A percentile compares a stretch with the other conserved stretches of the same genome.
Evolutionary conservation across 53 echinoderm and acorn worm species (phyloP).

Genomic region (Crossaster papposus): DNA sequence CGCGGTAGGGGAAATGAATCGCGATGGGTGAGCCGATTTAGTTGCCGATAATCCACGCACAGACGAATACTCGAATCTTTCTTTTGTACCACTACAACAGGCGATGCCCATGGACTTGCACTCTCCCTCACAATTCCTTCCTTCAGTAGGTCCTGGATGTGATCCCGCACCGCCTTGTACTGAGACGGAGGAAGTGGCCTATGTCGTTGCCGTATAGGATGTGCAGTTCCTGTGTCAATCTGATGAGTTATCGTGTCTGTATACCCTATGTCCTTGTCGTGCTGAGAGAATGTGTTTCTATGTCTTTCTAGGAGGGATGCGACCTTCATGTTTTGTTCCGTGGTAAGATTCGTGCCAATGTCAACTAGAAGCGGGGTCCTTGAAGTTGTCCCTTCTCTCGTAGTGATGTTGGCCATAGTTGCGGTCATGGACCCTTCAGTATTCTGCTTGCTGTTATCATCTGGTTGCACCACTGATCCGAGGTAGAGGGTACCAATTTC

Average conservation of each 20-base stretch:
- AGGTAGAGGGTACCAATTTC: not conserved
- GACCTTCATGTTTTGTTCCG: not conserved
- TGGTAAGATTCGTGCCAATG: no score
- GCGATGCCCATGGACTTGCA: constrained; percentile 35
- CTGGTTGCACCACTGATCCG: not conserved
- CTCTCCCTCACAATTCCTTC: constrained; percentile 7
- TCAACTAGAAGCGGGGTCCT: no score
- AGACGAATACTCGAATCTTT: constrained; percentile 6
- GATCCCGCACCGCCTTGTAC: constrained; percentile 10
- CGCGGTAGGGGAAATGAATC: constrained; percentile 10
- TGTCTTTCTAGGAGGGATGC: not conserved
- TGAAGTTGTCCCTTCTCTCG: no score
- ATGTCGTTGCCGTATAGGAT: constrained; percentile 8
- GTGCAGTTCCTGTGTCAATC: not conserved
- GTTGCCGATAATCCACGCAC: constrained; percentile 22
- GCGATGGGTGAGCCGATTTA: not conserved
- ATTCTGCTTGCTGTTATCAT: not conserved
- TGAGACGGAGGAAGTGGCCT: constrained; percentile 20
- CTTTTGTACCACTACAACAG: constrained; percentile 12
- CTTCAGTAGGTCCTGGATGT: not conserved
- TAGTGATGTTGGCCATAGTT: not conserved
- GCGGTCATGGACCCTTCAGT: not conserved
- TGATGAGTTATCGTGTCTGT: not conserved
- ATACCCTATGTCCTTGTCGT: constrained; percentile 18
- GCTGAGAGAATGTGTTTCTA: constrained; percentile 11